Percentiles rank a stretch among this genome's conserved stretches.
These are phyloP conservation scores for Drosophila quinaria DNA, from an alignment of 2,888 invertebrate species.

Conservation along the genomic window DNA sequence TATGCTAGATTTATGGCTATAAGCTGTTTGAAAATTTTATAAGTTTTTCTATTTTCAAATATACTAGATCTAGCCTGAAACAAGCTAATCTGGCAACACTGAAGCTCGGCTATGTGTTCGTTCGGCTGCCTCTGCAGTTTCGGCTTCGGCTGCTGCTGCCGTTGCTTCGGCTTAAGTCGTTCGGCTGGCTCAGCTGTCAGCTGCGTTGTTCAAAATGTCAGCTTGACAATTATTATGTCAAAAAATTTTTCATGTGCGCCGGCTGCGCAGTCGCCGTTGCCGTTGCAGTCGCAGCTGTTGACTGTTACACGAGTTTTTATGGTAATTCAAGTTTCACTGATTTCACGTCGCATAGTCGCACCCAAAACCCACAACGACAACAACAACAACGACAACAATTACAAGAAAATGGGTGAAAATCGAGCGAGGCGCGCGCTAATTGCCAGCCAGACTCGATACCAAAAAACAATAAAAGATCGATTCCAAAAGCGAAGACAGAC, in stretches of 20 bases:
- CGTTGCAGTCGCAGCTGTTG: slow-evolving; percentile 67
- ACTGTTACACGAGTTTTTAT: slow-evolving; percentile 81
- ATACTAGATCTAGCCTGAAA: too few species aligned
- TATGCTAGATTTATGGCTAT: too few species aligned
- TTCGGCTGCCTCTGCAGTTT: slow-evolving; percentile 8
- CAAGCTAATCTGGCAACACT: too few species aligned
- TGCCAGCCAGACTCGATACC: slow-evolving; percentile 39
- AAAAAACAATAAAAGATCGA: slow-evolving; percentile 7
- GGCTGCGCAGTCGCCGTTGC: slow-evolving; percentile 56
- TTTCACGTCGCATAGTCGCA: slow-evolving; percentile 72
- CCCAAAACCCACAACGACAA: slow-evolving; percentile 56
- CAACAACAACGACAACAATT: slow-evolving; percentile 29
- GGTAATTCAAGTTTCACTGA: slow-evolving; percentile 81
- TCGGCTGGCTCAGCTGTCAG: slow-evolving; percentile 75
- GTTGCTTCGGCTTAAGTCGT: slow-evolving; percentile 9
- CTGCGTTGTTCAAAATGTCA: slow-evolving; percentile 83
- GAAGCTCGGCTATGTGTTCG: slow-evolving; percentile 23
- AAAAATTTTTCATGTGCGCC: slow-evolving; percentile 69
- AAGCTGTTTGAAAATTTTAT: too few species aligned
- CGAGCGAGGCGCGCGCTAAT: slow-evolving; percentile 70
- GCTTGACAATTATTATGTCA: slow-evolving; percentile 84
- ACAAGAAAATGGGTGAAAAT: slow-evolving; percentile 58
- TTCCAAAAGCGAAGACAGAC: slow-evolving; percentile 15
- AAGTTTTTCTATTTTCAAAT: too few species aligned
- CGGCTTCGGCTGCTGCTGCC: slow-evolving; percentile 6